A percentile compares a stretch with the other conserved stretches of the same genome.
Conservation (phyloP, 1,140 invertebrate genomes). For the Heliothis subflexa region DNA sequence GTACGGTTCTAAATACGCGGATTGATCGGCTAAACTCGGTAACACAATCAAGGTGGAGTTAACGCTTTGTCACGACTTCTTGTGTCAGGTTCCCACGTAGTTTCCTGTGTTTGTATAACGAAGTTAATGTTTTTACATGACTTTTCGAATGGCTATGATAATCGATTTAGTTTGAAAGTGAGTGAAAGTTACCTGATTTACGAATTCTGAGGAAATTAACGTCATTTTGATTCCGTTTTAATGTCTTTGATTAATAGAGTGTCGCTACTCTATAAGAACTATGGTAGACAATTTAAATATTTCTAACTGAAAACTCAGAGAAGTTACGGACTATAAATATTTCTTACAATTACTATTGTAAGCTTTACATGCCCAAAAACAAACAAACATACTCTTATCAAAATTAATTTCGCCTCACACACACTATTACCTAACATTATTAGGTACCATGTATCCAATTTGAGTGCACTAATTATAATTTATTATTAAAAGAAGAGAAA, state of each 20-base stretch:
- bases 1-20: conserved; percentile 6
- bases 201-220: conserved; percentile 38
- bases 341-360: too few species aligned
- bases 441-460: too few species aligned
- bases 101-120: conserved; percentile 42
- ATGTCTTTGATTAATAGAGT: conserved; percentile 29
- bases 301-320: neutral
- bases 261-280: conserved; percentile 1
- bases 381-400: too few species aligned
- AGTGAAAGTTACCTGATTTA: conserved; percentile 45
- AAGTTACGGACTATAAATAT: too few species aligned
- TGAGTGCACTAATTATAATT: too few species aligned
- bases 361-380: too few species aligned
- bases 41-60: conserved; percentile 35
- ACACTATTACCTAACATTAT: too few species aligned
- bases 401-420: too few species aligned
- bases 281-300: neutral
- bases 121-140: conserved; percentile 53
- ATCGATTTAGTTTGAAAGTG: conserved; percentile 51
- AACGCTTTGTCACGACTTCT: conserved; percentile 35
- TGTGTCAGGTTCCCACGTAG: conserved; percentile 51
- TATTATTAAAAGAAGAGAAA: too few species aligned
- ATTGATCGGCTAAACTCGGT: conserved; percentile 14
- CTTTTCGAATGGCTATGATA: conserved; percentile 47
- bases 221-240: conserved; percentile 14